Conservation (phyloP, 37 sponge, comb jelly and placozoan genomes). For the Diacarnus erythraeanus region DNA sequence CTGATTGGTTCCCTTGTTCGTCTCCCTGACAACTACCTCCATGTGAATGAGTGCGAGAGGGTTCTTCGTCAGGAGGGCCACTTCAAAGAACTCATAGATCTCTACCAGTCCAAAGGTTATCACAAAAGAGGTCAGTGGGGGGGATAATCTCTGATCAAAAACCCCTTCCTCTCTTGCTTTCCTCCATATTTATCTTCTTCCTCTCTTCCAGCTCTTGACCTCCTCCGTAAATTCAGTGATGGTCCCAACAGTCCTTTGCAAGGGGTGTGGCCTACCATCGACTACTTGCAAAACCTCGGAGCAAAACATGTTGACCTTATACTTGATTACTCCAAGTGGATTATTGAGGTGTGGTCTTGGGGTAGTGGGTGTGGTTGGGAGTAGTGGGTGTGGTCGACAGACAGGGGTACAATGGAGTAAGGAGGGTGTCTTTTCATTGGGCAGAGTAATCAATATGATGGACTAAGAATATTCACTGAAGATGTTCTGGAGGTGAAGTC, state of each 20-base stretch:
- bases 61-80: slow-evolving; percentile 51
- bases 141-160: background rate
- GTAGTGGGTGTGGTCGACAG: background rate
- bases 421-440: too few species aligned
- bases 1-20: slow-evolving; percentile 82
- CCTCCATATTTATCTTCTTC: background rate
- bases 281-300: slow-evolving; percentile 78
- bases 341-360: slow-evolving; percentile 56
- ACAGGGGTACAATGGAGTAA: too few species aligned
- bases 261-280: slow-evolving; percentile 61
- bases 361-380: background rate
- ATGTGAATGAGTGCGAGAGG: slow-evolving; percentile 75
- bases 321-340: slow-evolving; percentile 73
- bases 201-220: slow-evolving; percentile 31
- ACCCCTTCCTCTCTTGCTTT: background rate
- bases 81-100: slow-evolving; percentile 77
- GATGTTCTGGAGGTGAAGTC: slow-evolving; percentile 61
- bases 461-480: slow-evolving; percentile 81
- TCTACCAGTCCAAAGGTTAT: slow-evolving; percentile 65
- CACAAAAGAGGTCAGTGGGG: slow-evolving; percentile 65
- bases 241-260: slow-evolving; percentile 34
- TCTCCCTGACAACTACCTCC: slow-evolving; percentile 72
- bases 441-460: too few species aligned
- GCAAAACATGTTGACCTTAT: slow-evolving; percentile 52
- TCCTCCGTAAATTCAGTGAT: slow-evolving; percentile 39